Evolutionary conservation across 2,797 vertebrate species (phyloP).

Genomic region (Enteromius paludinosus): DNA sequence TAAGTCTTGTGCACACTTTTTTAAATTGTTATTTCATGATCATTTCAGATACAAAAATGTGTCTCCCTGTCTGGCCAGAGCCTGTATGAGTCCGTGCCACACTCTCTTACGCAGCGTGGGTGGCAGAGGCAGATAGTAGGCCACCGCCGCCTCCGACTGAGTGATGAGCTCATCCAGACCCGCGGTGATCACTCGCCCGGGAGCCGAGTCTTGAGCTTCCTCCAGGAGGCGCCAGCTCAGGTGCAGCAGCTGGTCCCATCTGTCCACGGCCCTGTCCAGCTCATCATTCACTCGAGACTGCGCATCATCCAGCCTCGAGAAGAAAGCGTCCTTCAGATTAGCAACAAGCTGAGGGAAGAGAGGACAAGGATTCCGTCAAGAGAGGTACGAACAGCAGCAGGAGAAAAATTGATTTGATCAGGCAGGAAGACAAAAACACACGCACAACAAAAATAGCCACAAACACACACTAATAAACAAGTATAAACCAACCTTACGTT

Average conservation of each 20-base stretch:
- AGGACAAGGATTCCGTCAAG: no score
- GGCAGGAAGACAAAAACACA: neutral
- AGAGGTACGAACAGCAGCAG: neutral
- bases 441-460: neutral
- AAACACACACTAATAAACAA: neutral
- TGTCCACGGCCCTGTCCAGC: constrained; percentile 62
- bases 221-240: constrained; percentile 10
- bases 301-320: constrained; percentile 70
- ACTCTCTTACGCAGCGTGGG: constrained; percentile 69
- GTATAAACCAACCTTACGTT: neutral
- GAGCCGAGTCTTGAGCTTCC: constrained; percentile 62
- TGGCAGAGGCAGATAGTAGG: constrained; percentile 74
- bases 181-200: constrained; percentile 52
- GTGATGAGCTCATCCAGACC: constrained; percentile 70
- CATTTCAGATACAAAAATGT: neutral
- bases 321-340: constrained; percentile 71
- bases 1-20: neutral
- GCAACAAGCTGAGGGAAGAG: constrained; percentile 66
- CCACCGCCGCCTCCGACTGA: constrained; percentile 67
- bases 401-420: neutral
- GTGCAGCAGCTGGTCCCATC: constrained; percentile 55
- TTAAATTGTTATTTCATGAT: neutral
- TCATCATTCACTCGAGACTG: constrained; percentile 66
- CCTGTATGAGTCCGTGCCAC: neutral
- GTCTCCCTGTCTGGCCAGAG: neutral